Percentiles rank a stretch among this genome's conserved stretches.
Evolutionary conservation across 2,888 invertebrate genomes (phyloP).

Genomic region (Troides aeacus): DNA sequence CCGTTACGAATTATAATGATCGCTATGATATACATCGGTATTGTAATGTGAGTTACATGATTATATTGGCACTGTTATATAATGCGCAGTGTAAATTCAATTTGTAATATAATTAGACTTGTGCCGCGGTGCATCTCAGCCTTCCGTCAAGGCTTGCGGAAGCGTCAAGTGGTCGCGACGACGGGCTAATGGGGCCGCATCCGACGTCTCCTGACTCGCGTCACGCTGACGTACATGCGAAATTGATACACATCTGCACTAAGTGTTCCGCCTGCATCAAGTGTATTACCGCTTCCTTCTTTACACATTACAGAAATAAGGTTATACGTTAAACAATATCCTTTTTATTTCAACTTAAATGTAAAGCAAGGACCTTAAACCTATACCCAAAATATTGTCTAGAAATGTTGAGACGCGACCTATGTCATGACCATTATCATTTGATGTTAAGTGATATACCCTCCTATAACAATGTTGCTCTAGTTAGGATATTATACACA

Average conservation of each 20-base stretch:
- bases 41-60: no score
- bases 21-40: no score
- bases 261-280: not conserved
- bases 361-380: no score
- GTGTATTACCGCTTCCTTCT: not conserved
- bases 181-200: slow-evolving; percentile 63
- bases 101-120: slow-evolving; percentile 17
- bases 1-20: no score
- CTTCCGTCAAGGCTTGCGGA: slow-evolving; percentile 50
- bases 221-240: slow-evolving; percentile 46
- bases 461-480: no score
- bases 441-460: no score
- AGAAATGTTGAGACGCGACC: no score
- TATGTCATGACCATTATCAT: no score
- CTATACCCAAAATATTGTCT: no score
- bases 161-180: slow-evolving; percentile 47
- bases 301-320: not conserved
- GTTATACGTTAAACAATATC: no score
- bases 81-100: slow-evolving; percentile 6
- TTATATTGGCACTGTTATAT: not conserved
- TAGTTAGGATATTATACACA: no score
- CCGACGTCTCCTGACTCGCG: slow-evolving; percentile 47
- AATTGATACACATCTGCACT: slow-evolving; percentile 15
- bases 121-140: slow-evolving; percentile 39
- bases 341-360: no score